These are phyloP conservation scores for Idris sp. DNA, from an alignment of 1,140 invertebrate species.

Conservation along the genomic window DNA sequence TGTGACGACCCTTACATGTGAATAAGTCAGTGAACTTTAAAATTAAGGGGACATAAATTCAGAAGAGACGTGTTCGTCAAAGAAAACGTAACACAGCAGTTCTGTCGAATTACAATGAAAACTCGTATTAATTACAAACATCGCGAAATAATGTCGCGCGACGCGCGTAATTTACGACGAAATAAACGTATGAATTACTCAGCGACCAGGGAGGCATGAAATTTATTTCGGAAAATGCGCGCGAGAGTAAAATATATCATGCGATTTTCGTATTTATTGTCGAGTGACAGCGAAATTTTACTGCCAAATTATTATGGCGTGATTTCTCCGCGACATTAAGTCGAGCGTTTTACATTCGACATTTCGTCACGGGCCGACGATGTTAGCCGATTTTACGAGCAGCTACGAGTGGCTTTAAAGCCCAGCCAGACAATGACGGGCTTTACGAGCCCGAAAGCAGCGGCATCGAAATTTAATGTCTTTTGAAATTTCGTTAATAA, in stretches of 20 bases:
- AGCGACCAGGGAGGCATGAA: constrained; percentile 29
- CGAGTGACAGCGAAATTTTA: constrained; percentile 28
- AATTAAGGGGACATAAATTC: constrained; percentile 45
- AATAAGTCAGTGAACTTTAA: constrained; percentile 32
- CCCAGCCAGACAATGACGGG: constrained; percentile 64
- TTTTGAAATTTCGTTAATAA: constrained; percentile 71
- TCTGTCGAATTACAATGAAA: constrained; percentile 41
- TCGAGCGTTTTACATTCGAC: constrained; percentile 48
- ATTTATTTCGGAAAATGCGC: constrained; percentile 54
- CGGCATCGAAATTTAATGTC: constrained; percentile 64
- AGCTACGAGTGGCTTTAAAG: too few relatives aligned
- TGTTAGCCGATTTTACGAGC: constrained; percentile 43
- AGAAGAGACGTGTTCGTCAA: constrained; percentile 32
- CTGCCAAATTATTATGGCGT: constrained; percentile 45
- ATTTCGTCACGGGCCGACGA: constrained; percentile 51
- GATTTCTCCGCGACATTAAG: constrained; percentile 37
- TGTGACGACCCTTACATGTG: too few relatives aligned
- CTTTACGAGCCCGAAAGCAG: constrained; percentile 50
- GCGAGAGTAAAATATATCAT: constrained; percentile 36
- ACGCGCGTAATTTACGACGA: constrained; percentile 35
- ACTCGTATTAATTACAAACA: constrained; percentile 53
- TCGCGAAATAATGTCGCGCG: constrained; percentile 39
- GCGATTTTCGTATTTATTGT: constrained; percentile 32
- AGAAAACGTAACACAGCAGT: constrained; percentile 39
- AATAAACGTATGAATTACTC: constrained; percentile 57